Percentiles rank a stretch among this genome's conserved stretches.
Conservation (phyloP, 2,797 vertebrate genomes). For the Champsocephalus gunnari region DNA sequence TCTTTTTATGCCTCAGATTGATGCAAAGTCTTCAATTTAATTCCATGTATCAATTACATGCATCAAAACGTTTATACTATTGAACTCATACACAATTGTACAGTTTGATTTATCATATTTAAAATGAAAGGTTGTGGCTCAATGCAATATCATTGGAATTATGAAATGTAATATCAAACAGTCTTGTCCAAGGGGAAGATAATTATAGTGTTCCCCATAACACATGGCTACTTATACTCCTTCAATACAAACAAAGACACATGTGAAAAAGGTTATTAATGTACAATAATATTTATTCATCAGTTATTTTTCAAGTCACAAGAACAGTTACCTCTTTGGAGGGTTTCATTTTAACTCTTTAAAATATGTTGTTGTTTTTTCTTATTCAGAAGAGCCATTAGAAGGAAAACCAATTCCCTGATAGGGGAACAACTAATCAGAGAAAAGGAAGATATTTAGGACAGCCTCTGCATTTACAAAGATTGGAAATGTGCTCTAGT, state of each 20-base stretch:
- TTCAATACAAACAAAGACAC: constrained; percentile 1
- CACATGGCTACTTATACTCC: background rate
- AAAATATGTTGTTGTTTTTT: constrained; percentile 14
- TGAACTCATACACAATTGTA: background rate
- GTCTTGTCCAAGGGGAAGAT: background rate
- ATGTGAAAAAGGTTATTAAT: background rate
- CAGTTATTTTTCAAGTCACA: background rate
- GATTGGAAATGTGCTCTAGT: background rate
- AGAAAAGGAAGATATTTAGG: background rate
- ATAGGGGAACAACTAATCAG: background rate
- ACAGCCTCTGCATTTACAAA: background rate
- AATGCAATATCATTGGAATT: background rate
- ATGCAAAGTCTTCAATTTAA: background rate
- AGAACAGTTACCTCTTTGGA: background rate
- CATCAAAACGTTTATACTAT: background rate
- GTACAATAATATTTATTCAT: constrained; percentile 56
- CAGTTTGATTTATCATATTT: background rate
- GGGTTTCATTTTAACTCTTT: background rate
- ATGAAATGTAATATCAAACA: too few species aligned
- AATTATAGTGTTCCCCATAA: background rate
- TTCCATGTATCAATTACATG: background rate
- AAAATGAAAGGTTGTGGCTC: background rate
- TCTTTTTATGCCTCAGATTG: background rate
- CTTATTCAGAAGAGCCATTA: background rate
- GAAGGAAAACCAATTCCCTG: background rate